A percentile compares a stretch with the other conserved stretches of the same genome.
Conservation (phyloP, 2,113 vertebrate genomes). For the Tragulus kanchil region DNA sequence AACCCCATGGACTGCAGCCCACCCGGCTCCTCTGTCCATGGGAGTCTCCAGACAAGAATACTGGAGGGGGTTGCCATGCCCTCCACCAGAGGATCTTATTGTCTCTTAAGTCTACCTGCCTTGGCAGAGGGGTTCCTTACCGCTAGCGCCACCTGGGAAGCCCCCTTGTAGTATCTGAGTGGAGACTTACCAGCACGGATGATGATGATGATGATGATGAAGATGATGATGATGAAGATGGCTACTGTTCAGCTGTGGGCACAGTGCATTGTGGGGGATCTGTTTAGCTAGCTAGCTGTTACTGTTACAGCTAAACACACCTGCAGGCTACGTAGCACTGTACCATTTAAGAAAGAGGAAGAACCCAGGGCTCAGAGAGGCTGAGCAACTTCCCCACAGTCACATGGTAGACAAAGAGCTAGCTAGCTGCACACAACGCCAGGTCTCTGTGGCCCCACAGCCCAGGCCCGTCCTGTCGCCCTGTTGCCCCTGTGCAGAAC, state of each 20-base stretch:
- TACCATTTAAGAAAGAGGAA: conserved; percentile 1
- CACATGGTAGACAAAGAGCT: neutral
- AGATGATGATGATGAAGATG: neutral
- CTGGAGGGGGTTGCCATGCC: neutral
- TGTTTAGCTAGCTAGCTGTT: neutral
- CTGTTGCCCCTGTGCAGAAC: neutral
- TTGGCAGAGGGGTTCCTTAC: neutral
- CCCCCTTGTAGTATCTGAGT: neutral
- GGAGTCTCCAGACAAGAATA: neutral
- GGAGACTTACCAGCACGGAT: neutral
- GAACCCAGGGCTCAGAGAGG: neutral
- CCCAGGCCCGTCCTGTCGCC: neutral
- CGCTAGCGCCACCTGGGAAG: neutral
- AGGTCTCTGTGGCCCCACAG: neutral
- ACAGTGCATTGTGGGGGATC: neutral
- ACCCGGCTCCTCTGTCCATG: neutral
- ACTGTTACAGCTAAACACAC: neutral
- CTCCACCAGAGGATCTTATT: neutral
- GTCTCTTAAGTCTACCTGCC: neutral
- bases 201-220: neutral
- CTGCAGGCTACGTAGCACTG: neutral
- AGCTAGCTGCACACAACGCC: neutral
- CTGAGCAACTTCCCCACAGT: neutral
- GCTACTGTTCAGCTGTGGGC: too few relatives aligned
- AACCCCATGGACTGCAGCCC: neutral